Percentiles rank a stretch among this genome's conserved stretches.
phyloP scores from a whole-genome alignment of 2,888 invertebrate genomes.

The Drosophila ustulata region DNA sequence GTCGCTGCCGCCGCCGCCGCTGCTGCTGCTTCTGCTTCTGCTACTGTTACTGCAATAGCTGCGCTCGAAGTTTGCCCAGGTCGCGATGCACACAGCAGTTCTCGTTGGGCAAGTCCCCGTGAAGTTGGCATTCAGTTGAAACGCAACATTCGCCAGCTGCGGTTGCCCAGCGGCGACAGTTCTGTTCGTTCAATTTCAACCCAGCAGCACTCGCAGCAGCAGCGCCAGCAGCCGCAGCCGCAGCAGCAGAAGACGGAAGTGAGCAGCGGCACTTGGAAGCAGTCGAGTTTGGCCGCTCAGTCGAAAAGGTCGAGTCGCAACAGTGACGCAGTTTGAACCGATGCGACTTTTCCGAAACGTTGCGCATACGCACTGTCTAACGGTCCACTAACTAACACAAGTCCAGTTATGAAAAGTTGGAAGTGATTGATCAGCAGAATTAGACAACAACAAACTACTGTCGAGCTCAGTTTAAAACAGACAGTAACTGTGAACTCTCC shows the following conservation, averaged over 20 bases:
- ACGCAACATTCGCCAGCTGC: constrained; percentile 84
- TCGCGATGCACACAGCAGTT: constrained; percentile 78
- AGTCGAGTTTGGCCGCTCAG: constrained; percentile 66
- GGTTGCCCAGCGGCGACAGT: constrained; percentile 75
- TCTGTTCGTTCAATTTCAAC: constrained; percentile 25
- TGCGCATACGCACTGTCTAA: constrained; percentile 71
- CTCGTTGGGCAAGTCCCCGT: constrained; percentile 83
- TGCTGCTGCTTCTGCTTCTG: constrained; percentile 24
- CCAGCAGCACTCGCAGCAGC: constrained; percentile 24
- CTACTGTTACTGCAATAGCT: constrained; percentile 21
- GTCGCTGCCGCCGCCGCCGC: constrained; percentile 1
- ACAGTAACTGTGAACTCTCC: constrained; percentile 3
- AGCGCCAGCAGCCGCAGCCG: constrained; percentile 25
- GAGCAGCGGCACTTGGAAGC: constrained; percentile 37
- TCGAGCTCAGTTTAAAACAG: constrained; percentile 5
- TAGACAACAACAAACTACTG: constrained; percentile 19
- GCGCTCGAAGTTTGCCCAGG: constrained; percentile 41
- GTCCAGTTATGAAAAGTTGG: background rate
- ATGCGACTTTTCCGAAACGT: constrained; percentile 38
- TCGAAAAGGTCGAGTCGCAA: constrained; percentile 60
- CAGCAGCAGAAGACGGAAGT: constrained; percentile 1
- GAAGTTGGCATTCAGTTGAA: constrained; percentile 83
- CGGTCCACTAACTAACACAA: constrained; percentile 22
- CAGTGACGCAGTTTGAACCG: background rate
- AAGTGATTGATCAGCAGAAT: background rate